Evolutionary conservation across 2,888 invertebrate genomes (phyloP), one percentile per base, ranked within the genome.

Genomic region (Phortica magna): DNA sequence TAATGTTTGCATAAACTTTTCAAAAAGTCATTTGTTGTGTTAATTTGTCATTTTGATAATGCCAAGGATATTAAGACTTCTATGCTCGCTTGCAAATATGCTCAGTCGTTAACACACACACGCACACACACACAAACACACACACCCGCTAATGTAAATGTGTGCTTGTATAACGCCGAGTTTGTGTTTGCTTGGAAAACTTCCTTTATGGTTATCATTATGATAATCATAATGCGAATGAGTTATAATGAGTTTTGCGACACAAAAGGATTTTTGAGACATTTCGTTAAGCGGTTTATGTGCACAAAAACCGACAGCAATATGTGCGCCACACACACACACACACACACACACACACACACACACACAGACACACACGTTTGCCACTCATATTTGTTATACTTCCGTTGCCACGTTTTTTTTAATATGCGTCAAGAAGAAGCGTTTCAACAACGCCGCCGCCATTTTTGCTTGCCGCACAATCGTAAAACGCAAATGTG

Each of bases 211-310:
- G 10, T 64, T 64, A 64, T 64, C 64, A 64, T 64, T 64, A 64
- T 64, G 39, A 64, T 64, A 39, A 64, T 64, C 64, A 39, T 64
- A 64, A 31, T 39, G 39, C 64, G 81, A 85, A 85, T 83, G 84
- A 81, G 84, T 83, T 81, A 78, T 57, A 86, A 81, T 79, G 84
- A 85, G 84, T 83, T 84, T 84, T 83, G 79, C 76, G 81, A 77
- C 84, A 85, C 87, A 86, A 88, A 85, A 80, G 88, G 84, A 85
- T 85, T 85, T 85, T 59, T 22, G 59, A 59, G 59, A 85, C 84
- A 85, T 85, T 87, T 88, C 82, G 84, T 82, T 85, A 85, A 85
- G 84, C 84, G 88, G 82, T 83, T 87, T 87, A 85, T 83, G 81
- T 80, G 80, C 59, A 48, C 59, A 59, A 41, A 73, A 41, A 59